Evolutionary conservation across 2,888 invertebrate species (phyloP), one percentile per base, ranked within the genome.

Genomic region (Geotrupes spiniger): DNA sequence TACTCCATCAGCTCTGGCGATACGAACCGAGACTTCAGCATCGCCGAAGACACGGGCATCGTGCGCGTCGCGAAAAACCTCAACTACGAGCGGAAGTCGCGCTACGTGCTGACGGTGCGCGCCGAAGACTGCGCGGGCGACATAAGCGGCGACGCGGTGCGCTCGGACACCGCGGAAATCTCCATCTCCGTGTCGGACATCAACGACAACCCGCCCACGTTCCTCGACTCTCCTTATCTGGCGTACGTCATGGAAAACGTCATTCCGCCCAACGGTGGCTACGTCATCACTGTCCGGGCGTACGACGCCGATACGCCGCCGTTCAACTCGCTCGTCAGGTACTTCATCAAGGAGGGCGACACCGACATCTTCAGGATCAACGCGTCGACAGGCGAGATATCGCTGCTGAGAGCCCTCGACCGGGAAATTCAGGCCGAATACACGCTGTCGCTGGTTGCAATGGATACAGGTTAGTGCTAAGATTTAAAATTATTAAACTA

Each of bases 191-290:
- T 96, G 43, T 83, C 88, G 57, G 94, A 96, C 74, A 89, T 94
- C 66, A 95, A 96, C 74, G 95, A 96, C 76, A 93, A 93, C 68
- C 87, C 89, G 21, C 96, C 96, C 36, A 87, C 90, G 36, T 96
- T 96, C 74, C 76, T 92, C 59, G 90, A 96, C 74, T 93, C 94
- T n/a, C 95, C 95, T 0, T 95, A 94, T 74, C 76, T 92, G 66
- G 92, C 92, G 2, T 88, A 89, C 70, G 92, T 95, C 48, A 91
- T 93, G 86, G 96, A 97, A 76, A 92, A 92, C 71, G 84, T 89
- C 63, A 82, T 89, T 54, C 88, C 89, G 46, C 86, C 88, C 40
- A 87, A 83, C 62, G 84, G 79, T 62, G 89, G 88, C 43, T 89
- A 88, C 70, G 84, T 91, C 60, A 81, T 86, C 63, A 85, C 89